phyloP scores from a whole-genome alignment of 2,888 invertebrate genomes.

The Harpalus rubripes region DNA sequence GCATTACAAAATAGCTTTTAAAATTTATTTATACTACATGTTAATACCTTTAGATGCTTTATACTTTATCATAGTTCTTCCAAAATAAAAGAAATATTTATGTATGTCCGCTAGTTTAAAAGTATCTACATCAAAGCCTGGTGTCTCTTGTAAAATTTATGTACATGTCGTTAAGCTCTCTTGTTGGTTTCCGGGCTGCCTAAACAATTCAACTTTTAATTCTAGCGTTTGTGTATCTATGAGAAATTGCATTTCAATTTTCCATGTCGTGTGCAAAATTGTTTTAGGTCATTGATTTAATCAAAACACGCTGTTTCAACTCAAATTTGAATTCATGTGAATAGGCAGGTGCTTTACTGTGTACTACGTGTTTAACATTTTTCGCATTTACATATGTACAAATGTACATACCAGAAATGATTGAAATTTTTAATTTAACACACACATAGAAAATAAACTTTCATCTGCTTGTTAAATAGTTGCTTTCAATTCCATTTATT shows the following conservation, averaged over 20 bases:
- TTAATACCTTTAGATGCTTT: no score
- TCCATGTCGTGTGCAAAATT: slow-evolving; percentile 24
- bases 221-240: not conserved
- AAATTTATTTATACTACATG: no score
- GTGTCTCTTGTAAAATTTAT: no score
- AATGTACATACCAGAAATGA: slow-evolving; percentile 43
- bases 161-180: no score
- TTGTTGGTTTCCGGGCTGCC: not conserved
- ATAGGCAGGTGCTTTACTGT: slow-evolving; percentile 15
- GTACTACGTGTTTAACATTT: slow-evolving; percentile 39
- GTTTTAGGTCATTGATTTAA: slow-evolving; percentile 43
- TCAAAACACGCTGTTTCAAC: slow-evolving; percentile 35
- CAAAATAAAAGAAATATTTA: no score
- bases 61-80: no score
- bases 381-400: slow-evolving; percentile 43
- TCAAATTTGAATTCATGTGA: slow-evolving; percentile 42
- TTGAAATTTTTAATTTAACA: slow-evolving; percentile 39
- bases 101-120: no score
- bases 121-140: no score
- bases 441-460: not conserved
- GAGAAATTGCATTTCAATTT: not conserved
- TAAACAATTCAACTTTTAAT: not conserved
- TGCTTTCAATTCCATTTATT: not conserved
- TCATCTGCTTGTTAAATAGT: not conserved
- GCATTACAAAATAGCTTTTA: no score